phyloP scores from a whole-genome alignment of 2,888 invertebrate species.

The Aspidiotus destructor region DNA sequence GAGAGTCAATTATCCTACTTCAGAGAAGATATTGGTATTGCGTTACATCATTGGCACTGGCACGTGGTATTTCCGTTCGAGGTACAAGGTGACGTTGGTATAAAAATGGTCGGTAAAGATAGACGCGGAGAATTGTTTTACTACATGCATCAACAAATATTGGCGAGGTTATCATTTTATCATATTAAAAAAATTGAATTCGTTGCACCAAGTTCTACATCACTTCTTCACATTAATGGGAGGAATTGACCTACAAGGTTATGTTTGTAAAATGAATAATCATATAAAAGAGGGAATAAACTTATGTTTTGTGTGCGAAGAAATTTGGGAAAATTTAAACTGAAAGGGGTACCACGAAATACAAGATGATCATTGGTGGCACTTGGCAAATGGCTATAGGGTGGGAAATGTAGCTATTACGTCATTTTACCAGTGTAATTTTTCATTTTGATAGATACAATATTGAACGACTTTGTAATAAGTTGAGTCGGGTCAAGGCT shows the following conservation, averaged over 20 bases:
- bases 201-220: too few relatives aligned
- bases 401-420: too few relatives aligned
- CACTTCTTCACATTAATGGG: too few relatives aligned
- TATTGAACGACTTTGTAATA: conserved; percentile 63
- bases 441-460: conserved; percentile 54
- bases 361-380: too few relatives aligned
- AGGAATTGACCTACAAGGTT: too few relatives aligned
- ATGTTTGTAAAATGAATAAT: too few relatives aligned
- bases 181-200: too few relatives aligned
- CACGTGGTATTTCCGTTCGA: conserved; percentile 77
- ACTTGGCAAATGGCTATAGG: too few relatives aligned
- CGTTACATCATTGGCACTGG: conserved; percentile 88
- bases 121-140: conserved; percentile 69
- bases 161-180: conserved; percentile 47
- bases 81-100: conserved; percentile 40
- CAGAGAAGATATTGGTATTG: conserved; percentile 74
- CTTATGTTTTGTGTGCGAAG: too few relatives aligned
- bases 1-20: conserved; percentile 76
- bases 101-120: conserved; percentile 56
- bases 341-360: too few relatives aligned
- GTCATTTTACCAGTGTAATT: neutral
- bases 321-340: too few relatives aligned
- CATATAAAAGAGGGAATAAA: too few relatives aligned
- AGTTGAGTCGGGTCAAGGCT: conserved; percentile 53
- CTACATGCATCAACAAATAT: conserved; percentile 66